A percentile compares a stretch with the other conserved stretches of the same genome.
Conservation (phyloP, 2,113 vertebrate species). For the Megaceryle torquata region DNA sequence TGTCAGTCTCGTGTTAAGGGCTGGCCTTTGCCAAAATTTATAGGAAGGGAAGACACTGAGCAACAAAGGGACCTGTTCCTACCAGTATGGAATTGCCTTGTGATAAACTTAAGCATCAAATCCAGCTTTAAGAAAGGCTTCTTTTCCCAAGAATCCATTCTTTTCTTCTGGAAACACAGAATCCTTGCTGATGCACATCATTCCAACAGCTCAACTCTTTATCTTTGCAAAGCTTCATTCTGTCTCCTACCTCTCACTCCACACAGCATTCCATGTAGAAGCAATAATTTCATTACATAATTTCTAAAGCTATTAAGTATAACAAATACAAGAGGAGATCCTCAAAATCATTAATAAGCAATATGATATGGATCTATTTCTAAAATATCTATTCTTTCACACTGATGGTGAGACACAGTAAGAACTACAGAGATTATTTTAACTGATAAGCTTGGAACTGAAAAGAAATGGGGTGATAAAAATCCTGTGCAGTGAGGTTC, state of each 20-base stretch:
- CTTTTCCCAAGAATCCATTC: background rate
- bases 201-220: background rate
- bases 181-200: background rate
- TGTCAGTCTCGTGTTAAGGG: background rate
- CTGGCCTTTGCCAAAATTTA: background rate
- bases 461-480: conserved; percentile 14
- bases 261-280: background rate
- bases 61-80: background rate
- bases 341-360: conserved; percentile 2
- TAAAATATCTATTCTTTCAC: background rate
- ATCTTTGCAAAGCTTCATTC: background rate
- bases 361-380: background rate
- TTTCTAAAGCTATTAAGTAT: background rate
- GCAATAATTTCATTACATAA: background rate
- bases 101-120: background rate
- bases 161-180: background rate
- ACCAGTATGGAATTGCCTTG: background rate
- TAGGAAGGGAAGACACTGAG: background rate
- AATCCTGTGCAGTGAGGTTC: background rate
- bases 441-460: background rate
- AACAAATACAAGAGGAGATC: background rate
- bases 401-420: background rate
- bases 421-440: conserved; percentile 1
- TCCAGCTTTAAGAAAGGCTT: background rate
- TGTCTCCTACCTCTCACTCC: background rate